Evolutionary conservation across 92 coral and sea anemone genomes (phyloP).

Genomic region (Galaxea fascicularis): DNA sequence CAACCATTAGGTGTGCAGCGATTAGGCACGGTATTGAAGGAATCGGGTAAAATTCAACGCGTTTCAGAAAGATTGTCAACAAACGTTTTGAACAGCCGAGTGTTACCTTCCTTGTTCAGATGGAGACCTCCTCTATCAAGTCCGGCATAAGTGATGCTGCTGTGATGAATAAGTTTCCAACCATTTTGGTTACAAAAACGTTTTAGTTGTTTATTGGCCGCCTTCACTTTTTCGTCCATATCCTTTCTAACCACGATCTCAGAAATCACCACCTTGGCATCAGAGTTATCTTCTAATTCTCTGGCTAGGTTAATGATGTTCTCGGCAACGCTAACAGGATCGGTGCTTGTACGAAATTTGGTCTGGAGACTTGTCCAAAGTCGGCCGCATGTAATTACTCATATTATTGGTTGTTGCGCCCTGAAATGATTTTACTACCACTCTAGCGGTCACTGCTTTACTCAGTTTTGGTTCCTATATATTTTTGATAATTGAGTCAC

Average conservation of each 20-base stretch:
- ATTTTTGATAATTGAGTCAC: too few species aligned
- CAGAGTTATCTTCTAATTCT: background rate
- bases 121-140: background rate
- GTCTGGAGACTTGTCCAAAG: background rate
- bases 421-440: too few species aligned
- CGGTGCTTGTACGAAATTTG: background rate
- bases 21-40: background rate
- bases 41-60: background rate
- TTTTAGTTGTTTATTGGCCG: background rate
- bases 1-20: background rate
- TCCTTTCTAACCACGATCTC: background rate
- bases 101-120: background rate
- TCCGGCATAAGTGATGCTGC: background rate
- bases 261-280: background rate
- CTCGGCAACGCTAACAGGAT: background rate
- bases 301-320: background rate
- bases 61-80: background rate
- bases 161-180: background rate
- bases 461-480: too few species aligned
- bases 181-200: conserved; percentile 4
- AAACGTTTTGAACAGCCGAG: background rate
- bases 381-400: background rate
- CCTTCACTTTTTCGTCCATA: background rate
- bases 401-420: too few species aligned
- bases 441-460: too few species aligned